phyloP scores from a whole-genome alignment of 2,113 vertebrate genomes.

The Ursus arctos region DNA sequence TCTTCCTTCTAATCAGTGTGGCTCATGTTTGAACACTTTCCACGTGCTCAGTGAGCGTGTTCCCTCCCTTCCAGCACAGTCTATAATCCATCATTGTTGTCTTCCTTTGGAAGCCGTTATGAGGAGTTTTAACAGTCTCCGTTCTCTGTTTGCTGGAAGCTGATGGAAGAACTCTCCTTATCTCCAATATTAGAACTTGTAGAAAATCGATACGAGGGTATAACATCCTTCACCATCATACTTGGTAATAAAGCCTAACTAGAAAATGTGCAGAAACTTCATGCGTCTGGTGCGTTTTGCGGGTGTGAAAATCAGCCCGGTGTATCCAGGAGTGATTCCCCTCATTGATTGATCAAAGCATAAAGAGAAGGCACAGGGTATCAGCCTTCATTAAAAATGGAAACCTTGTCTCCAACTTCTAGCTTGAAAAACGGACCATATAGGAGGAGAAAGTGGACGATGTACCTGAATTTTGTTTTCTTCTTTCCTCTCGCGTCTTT shows the following conservation, averaged over 20 bases:
- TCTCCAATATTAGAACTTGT: slow-evolving; percentile 67
- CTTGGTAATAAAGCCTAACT: slow-evolving; percentile 53
- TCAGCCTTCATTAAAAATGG: slow-evolving; percentile 59
- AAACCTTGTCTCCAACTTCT: slow-evolving; percentile 24
- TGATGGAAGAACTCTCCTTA: slow-evolving; percentile 63
- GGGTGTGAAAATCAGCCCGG: neutral
- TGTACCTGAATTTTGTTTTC: neutral
- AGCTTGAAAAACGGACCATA: neutral
- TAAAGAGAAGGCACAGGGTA: neutral
- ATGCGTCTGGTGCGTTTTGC: rapidly evolving
- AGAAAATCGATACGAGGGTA: slow-evolving; percentile 66
- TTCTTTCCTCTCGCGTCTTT: slow-evolving; percentile 40
- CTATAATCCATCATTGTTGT: slow-evolving; percentile 69
- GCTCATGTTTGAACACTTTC: neutral
- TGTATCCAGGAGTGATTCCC: neutral
- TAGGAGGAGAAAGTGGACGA: neutral
- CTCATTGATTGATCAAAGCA: neutral
- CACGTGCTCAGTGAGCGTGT: neutral
- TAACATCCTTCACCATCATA: slow-evolving; percentile 60
- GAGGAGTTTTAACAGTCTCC: slow-evolving; percentile 63
- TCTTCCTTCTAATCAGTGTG: neutral
- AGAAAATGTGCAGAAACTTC: slow-evolving; percentile 42
- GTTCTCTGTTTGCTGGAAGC: slow-evolving; percentile 35
- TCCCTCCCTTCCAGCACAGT: neutral
- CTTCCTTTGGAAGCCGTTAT: slow-evolving; percentile 67